Evolutionary conservation across 1,140 invertebrate genomes (phyloP).

Genomic region (Neotoxoptera formosana): DNA sequence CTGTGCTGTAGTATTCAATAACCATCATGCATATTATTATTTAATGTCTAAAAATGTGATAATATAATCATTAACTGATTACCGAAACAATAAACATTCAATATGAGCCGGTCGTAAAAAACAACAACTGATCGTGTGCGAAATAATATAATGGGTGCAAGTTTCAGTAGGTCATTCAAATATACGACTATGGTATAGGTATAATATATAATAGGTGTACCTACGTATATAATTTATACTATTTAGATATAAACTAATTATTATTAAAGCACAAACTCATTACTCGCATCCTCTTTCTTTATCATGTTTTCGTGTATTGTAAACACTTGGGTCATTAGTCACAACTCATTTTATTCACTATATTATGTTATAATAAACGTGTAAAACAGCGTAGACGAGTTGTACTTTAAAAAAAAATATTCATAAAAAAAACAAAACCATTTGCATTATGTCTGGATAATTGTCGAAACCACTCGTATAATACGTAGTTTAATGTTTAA

Average conservation of each 20-base stretch:
- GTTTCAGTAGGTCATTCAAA: background rate
- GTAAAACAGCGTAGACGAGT: background rate
- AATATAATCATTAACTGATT: background rate
- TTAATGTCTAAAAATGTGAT: background rate
- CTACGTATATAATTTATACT: background rate
- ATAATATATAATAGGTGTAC: background rate
- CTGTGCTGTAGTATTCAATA: background rate
- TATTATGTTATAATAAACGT: background rate
- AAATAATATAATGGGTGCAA: background rate
- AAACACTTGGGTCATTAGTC: background rate
- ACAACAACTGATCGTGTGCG: background rate
- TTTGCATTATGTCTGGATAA: background rate
- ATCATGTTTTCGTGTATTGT: background rate
- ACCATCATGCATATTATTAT: background rate
- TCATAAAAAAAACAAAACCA: background rate
- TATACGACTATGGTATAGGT: background rate
- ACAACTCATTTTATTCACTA: background rate
- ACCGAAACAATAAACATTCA: background rate
- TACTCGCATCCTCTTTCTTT: background rate
- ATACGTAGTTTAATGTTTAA: no score
- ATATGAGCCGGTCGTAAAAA: background rate
- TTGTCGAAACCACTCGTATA: background rate
- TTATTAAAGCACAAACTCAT: background rate
- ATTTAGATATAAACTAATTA: background rate
- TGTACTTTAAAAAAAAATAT: background rate